Percentiles rank a stretch among this genome's conserved stretches.
phyloP scores from a whole-genome alignment of 1,140 invertebrate genomes.

The Druon quercuslanigerum region DNA sequence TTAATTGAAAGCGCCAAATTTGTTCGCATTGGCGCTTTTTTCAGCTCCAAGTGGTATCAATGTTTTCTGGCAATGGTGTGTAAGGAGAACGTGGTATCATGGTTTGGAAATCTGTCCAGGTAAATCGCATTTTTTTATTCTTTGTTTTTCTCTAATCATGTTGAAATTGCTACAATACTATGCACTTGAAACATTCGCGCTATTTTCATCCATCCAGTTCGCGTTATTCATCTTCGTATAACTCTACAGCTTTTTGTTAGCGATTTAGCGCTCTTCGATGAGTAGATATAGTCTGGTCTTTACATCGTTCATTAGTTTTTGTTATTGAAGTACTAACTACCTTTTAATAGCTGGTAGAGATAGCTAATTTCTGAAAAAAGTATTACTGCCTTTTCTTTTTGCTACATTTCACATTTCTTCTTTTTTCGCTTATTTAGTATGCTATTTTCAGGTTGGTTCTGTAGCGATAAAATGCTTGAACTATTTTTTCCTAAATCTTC shows the following conservation, averaged over 20 bases:
- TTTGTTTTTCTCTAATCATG: background rate
- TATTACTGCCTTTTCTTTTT: too few species aligned
- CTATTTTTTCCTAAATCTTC: too few species aligned
- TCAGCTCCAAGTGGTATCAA: conserved; percentile 77
- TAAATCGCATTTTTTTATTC: conserved; percentile 45
- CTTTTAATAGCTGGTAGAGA: too few species aligned
- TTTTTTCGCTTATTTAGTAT: too few species aligned
- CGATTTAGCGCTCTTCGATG: background rate
- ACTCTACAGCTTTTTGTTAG: conserved; percentile 30
- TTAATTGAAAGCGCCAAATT: conserved; percentile 54
- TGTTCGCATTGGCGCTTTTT: conserved; percentile 68
- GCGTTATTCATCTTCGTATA: conserved; percentile 38
- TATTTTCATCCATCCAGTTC: conserved; percentile 31
- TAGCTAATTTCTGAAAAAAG: too few species aligned
- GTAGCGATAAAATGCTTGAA: too few species aligned
- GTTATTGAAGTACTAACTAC: too few species aligned
- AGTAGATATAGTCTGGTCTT: background rate
- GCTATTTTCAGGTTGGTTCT: too few species aligned
- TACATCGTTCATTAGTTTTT: too few species aligned
- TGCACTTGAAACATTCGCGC: conserved; percentile 21
- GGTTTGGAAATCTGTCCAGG: conserved; percentile 91
- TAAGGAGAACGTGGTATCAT: conserved; percentile 94
- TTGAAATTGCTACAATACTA: background rate
- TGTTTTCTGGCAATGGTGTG: conserved; percentile 91
- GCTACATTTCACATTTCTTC: too few species aligned